These are phyloP conservation scores for Chionomys nivalis DNA, from an alignment of 2,113 vertebrate genomes.

Conservation along the genomic window DNA sequence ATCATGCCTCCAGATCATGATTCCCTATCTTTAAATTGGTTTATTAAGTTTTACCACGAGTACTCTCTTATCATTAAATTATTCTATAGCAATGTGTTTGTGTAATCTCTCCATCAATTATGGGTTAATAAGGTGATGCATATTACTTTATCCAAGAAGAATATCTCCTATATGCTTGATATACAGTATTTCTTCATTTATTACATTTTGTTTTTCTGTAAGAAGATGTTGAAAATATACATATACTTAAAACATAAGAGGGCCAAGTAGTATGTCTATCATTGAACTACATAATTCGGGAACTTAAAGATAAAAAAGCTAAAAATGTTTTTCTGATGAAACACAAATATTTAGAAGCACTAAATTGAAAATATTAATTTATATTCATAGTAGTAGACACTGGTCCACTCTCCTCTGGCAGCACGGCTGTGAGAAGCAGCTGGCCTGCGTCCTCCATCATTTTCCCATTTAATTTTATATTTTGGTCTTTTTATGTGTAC, in stretches of 20 bases:
- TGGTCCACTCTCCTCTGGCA: neutral
- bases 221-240: neutral
- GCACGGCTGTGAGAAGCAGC: neutral
- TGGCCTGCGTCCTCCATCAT: constrained; percentile 21
- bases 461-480: constrained; percentile 74
- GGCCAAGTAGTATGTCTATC: neutral
- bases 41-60: neutral
- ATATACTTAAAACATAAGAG: neutral
- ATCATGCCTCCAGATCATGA: neutral
- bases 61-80: neutral
- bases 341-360: constrained; percentile 32
- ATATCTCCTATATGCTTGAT: neutral
- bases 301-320: neutral
- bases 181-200: neutral
- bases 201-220: neutral
- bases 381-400: neutral
- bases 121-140: neutral
- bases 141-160: neutral
- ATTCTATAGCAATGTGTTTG: neutral
- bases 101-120: neutral
- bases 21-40: neutral
- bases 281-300: neutral
- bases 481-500: constrained; percentile 76
- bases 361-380: constrained; percentile 27
- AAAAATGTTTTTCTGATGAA: constrained; percentile 10